A percentile compares a stretch with the other conserved stretches of the same genome.
Conservation (phyloP, 2,888 invertebrate species). For the Ormyrus nitidulus region DNA sequence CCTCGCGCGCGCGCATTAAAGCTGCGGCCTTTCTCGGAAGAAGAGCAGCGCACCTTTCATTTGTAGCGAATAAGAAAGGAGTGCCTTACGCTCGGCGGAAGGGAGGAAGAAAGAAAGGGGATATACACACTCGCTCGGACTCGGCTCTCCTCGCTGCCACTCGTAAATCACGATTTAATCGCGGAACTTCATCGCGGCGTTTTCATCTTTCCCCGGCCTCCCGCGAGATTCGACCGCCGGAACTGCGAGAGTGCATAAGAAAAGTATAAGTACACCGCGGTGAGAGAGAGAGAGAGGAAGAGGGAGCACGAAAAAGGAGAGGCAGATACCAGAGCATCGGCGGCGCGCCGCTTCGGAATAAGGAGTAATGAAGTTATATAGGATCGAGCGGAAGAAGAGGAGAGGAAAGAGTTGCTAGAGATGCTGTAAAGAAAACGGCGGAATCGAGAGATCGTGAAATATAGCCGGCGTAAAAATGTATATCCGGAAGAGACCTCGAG, state of each 20-base stretch:
- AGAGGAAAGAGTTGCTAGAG: conserved; percentile 4
- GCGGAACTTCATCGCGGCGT: conserved; percentile 43
- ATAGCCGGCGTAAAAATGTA: too few relatives aligned
- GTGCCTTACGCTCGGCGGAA: neutral
- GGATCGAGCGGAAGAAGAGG: neutral
- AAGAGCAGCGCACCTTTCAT: neutral
- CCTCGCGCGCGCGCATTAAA: conserved; percentile 5
- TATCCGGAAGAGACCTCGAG: too few relatives aligned
- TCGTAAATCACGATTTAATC: conserved; percentile 57
- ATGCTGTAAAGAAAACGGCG: too few relatives aligned
- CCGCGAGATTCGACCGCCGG: conserved; percentile 22
- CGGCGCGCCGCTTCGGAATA: neutral
- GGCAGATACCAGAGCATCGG: neutral
- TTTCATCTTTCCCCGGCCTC: conserved; percentile 41
- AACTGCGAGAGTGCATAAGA: neutral
- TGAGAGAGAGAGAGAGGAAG: neutral
- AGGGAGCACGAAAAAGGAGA: neutral
- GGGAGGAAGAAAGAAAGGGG: neutral
- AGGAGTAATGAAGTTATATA: conserved; percentile 26
- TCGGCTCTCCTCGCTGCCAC: neutral
- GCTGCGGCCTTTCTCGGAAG: neutral
- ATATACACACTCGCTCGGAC: neutral
- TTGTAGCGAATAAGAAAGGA: neutral
- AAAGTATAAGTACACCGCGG: neutral
- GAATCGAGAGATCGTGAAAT: too few relatives aligned